Percentiles rank a stretch among this genome's conserved stretches.
These are phyloP conservation scores for Bos indicus DNA, from an alignment of 2,113 vertebrate species.

Conservation along the genomic window DNA sequence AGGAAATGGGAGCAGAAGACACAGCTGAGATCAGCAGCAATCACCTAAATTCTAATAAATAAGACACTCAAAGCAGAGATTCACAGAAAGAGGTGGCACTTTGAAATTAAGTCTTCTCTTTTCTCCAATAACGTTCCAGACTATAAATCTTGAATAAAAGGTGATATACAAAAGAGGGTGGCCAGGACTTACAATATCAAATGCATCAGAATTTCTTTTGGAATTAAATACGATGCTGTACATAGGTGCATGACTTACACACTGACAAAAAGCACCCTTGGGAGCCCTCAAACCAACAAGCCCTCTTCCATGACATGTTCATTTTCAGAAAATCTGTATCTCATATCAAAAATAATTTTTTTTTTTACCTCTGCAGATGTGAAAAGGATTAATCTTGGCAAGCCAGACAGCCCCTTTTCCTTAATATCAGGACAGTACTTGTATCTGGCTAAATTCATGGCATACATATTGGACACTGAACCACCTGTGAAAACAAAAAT, in stretches of 20 bases:
- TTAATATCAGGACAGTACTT: slow-evolving; percentile 86
- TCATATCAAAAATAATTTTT: not conserved
- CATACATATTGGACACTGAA: slow-evolving; percentile 92
- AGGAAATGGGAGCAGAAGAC: not conserved
- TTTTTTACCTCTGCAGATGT: slow-evolving; percentile 87
- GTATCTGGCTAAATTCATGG: slow-evolving; percentile 88
- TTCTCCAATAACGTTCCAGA: not conserved
- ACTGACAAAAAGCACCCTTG: not conserved
- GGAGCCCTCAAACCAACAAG: not conserved
- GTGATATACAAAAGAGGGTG: not conserved
- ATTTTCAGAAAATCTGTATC: slow-evolving; percentile 10
- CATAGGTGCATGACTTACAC: not conserved
- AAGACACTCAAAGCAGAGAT: not conserved
- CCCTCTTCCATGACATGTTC: not conserved
- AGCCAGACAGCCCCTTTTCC: slow-evolving; percentile 84
- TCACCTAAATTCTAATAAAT: not conserved
- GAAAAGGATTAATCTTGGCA: slow-evolving; percentile 86
- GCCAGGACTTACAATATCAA: not conserved
- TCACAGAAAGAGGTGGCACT: not conserved
- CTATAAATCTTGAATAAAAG: slow-evolving; percentile 31
- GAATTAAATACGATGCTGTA: not conserved
- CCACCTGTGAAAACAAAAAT: slow-evolving; percentile 81
- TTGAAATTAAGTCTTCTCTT: slow-evolving; percentile 18
- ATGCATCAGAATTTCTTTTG: not conserved
- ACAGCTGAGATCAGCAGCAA: not conserved